phyloP scores from a whole-genome alignment of 1,140 invertebrate species.

The Drosophila pseudoananassae region DNA sequence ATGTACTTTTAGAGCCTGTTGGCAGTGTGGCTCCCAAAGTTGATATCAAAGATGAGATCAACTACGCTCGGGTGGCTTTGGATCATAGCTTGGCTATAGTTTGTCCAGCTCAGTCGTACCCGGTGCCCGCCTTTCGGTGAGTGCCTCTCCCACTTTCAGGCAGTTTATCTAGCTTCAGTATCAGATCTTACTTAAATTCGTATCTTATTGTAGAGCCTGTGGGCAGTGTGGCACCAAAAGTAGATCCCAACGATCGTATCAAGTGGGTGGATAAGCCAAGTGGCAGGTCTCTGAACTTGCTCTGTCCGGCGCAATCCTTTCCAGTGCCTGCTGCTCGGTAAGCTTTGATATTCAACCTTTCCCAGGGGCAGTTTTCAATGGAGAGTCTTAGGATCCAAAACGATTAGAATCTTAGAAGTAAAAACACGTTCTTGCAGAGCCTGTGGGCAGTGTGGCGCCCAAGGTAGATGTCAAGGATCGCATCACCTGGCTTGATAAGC shows the following conservation, averaged over 20 bases:
- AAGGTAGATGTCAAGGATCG: conserved; percentile 87
- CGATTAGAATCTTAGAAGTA: not conserved
- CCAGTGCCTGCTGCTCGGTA: conserved; percentile 87
- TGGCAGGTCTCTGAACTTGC: conserved; percentile 83
- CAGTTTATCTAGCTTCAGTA: conserved; percentile 11
- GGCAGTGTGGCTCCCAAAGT: conserved; percentile 89
- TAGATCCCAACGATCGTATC: conserved; percentile 87
- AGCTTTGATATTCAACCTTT: conserved; percentile 15
- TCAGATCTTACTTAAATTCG: not conserved
- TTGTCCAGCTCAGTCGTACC: conserved; percentile 88
- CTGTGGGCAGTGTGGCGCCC: conserved; percentile 87
- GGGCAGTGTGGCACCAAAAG: conserved; percentile 90
- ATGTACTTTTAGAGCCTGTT: conserved; percentile 86
- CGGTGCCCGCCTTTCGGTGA: conserved; percentile 87
- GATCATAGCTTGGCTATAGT: conserved; percentile 85
- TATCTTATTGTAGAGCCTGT: conserved; percentile 88
- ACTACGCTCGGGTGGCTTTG: conserved; percentile 65
- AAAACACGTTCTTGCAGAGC: conserved; percentile 56
- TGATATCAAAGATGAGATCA: conserved; percentile 80
- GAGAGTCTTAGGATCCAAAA: too few species aligned
- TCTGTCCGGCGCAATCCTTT: conserved; percentile 88
- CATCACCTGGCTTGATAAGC: conserved; percentile 86
- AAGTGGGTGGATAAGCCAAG: conserved; percentile 65
- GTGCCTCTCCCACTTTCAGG: conserved; percentile 41
- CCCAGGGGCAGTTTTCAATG: conserved; percentile 47